Base-by-base conservation (phyloP, 2,113 vertebrate genomes). In the Zeus faber region DNA sequence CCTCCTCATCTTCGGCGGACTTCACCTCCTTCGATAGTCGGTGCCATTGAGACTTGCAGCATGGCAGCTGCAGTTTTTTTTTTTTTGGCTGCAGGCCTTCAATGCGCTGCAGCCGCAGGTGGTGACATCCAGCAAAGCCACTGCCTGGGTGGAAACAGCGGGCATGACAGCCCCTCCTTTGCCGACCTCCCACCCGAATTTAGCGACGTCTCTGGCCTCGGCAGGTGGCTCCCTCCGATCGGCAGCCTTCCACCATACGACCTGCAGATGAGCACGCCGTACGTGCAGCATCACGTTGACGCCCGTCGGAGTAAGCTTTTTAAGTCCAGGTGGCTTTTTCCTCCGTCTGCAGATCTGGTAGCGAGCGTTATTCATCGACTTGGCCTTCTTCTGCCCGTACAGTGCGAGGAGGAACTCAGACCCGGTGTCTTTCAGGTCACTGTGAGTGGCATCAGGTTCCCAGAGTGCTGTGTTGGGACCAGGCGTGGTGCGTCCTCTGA, bases 221-320 rank as follows among this genome's bases (percentile, higher is more conserved):
- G 47, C 47, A 49, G 47, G 2, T 24, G n/a, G n/a, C n/a, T n/a
- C n/a, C n/a, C n/a, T n/a, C n/a, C n/a, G n/a, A n/a, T n/a, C n/a
- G n/a, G n/a, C n/a, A n/a, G n/a, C n/a, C n/a, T 49, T 49, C 47
- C 47, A 49, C 24, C 26, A 27, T 11, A 49, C 27, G 10, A 49
- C 47, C 47, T 47, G 45, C 9, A 47, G 45, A 47, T 47, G 6
- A 3, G 17, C 45, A 47, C 21, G 21, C 45, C 13, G 24, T 2
- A 49, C 27, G 47, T 47, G 45, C 23, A 47, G 45, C 45, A 47
- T 47, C n/a, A n/a, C n/a, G n/a, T n/a, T n/a, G n/a, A n/a, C n/a
- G n/a, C n/a, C 45, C 3, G 1, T 8, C 23, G 3, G 45, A 24
- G 6, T 18, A 18, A 48, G 46, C 11, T 18, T 25, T 24, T 48